Base-by-base conservation (phyloP, 2,113 vertebrate genomes). In the Antidorcas marsupialis region DNA sequence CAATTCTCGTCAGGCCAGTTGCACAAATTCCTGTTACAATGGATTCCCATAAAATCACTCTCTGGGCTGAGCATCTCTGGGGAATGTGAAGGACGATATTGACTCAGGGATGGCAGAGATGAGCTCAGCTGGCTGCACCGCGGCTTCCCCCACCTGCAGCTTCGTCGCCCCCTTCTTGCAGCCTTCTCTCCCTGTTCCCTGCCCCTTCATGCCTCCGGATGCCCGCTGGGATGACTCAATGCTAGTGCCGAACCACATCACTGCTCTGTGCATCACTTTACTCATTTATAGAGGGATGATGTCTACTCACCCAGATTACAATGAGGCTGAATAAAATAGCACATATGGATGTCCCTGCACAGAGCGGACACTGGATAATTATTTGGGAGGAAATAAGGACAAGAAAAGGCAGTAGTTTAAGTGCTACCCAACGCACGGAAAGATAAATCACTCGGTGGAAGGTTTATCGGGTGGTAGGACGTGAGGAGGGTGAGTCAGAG, bases 401-500 rank as follows among this genome's bases (percentile, higher is more conserved):
- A 59, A 53, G 92, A 91, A 87, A 87, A 93, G 78, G 57, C 74
- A 86, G 74, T 59, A 33, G 84, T 86, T 96, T 76, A 43, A 64
- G 59, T 92, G 84, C 52, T 78, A 52, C 30, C 30, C 6, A 2
- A 71, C 64, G 36, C n/a, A 86, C 36, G 88, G 67, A 79, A 96
- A 98, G 82, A 96, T 87, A 96, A 98, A 95, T 96, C 85, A 90
- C 82, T 52, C 9, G 7, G 9, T 91, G 85, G 89, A 94, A 97
- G 91, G 67, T 64, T 97, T 62, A 94, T 87, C 62, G 89, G 97
- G 30, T 94, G 16, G 64, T 60, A 79, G 96, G 87, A 53, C 33
- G 36, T 43, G 82, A 95, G 92, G 52, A 89, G 67, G 27, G 47
- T 98, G 97, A 98, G 94, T 98, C 98, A 98, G 95, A 96, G 87